These are phyloP conservation scores for Ips typographus DNA, from an alignment of 1,140 invertebrate genomes.

Conservation along the genomic window DNA sequence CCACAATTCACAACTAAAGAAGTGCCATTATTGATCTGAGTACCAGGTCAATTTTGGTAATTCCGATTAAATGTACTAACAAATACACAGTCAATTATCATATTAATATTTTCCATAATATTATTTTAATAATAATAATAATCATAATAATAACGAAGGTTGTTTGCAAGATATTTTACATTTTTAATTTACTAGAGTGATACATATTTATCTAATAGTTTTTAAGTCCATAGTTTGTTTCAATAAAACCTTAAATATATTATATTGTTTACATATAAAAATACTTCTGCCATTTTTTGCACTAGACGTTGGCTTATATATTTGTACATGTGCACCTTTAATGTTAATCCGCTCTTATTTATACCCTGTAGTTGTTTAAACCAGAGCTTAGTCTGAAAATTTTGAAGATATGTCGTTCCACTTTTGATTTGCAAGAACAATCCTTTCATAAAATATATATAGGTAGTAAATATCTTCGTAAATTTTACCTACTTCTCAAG, in stretches of 20 bases:
- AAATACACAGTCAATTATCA: no score
- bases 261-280: slow-evolving; percentile 14
- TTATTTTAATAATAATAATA: no score
- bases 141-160: no score
- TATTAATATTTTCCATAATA: no score
- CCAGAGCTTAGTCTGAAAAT: slow-evolving; percentile 5
- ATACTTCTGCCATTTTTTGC: slow-evolving; percentile 11
- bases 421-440: not conserved
- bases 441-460: not conserved
- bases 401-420: slow-evolving; percentile 13
- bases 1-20: no score
- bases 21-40: no score
- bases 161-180: no score
- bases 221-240: not conserved
- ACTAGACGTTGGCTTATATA: slow-evolving; percentile 1
- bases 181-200: no score
- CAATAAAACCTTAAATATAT: not conserved
- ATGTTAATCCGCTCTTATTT: slow-evolving; percentile 14
- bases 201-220: no score
- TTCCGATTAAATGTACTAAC: no score
- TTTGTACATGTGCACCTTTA: slow-evolving; percentile 6
- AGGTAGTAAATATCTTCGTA: not conserved
- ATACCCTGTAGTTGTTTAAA: slow-evolving; percentile 26
- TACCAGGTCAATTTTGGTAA: no score
- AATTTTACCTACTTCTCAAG: not conserved